Conservation (phyloP, 2,888 invertebrate genomes). For the Agriotes lineatus region DNA sequence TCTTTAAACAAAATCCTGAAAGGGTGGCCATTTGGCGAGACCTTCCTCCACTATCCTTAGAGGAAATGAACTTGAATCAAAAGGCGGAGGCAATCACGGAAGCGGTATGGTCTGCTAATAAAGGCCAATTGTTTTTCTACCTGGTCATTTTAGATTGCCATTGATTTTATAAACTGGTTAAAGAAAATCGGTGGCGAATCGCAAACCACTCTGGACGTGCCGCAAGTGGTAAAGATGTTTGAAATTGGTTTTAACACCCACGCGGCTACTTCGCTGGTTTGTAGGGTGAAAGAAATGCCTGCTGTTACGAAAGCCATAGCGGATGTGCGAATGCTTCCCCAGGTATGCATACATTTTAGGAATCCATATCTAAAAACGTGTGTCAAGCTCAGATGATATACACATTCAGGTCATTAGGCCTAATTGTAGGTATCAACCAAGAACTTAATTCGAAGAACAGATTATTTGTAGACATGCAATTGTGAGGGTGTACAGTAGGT, state of each 20-base stretch:
- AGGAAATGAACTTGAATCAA: constrained; percentile 60
- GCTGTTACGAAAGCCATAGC: constrained; percentile 72
- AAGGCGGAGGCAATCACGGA: constrained; percentile 60
- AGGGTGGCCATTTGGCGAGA: constrained; percentile 62
- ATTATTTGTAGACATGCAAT: not conserved
- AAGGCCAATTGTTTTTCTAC: too few relatives aligned
- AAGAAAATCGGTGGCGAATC: constrained; percentile 55
- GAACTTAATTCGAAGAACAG: too few relatives aligned
- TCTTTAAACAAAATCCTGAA: constrained; percentile 59
- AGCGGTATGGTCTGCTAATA: constrained; percentile 47
- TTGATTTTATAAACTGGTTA: constrained; percentile 63
- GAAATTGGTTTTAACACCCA: constrained; percentile 73
- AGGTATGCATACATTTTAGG: too few relatives aligned
- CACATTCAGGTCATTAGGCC: too few relatives aligned
- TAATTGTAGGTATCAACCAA: too few relatives aligned
- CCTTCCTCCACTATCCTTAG: constrained; percentile 58
- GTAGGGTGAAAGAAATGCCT: constrained; percentile 71
- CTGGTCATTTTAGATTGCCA: constrained; percentile 58
- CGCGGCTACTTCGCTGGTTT: constrained; percentile 69
- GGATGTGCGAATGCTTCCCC: constrained; percentile 65
- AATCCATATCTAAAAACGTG: too few relatives aligned
- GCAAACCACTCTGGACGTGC: constrained; percentile 57
- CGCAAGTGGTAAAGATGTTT: constrained; percentile 58
- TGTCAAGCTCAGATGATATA: too few relatives aligned
- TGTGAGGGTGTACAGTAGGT: not conserved